Percentiles rank a stretch among this genome's conserved stretches.
phyloP scores from a whole-genome alignment of 1,140 invertebrate genomes.

The Nasonia vitripennis region DNA sequence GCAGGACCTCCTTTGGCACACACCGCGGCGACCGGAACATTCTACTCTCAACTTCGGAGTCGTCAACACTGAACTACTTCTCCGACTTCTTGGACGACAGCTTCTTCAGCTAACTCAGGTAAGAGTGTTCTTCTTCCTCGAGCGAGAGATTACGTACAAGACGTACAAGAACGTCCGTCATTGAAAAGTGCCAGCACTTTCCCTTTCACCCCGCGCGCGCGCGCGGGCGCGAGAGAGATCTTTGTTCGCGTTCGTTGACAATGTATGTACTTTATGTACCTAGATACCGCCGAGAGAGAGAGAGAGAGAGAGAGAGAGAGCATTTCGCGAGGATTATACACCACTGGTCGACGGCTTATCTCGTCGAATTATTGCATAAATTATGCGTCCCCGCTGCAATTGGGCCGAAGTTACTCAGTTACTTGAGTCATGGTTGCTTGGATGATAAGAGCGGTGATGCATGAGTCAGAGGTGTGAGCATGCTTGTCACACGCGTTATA shows the following conservation, averaged over 20 bases:
- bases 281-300: neutral
- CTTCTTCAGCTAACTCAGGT: neutral
- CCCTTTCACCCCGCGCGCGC: neutral
- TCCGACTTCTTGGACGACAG: neutral
- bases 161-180: neutral
- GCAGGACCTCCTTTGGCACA: neutral
- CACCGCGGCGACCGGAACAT: neutral
- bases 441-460: slow-evolving; percentile 33
- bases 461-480: slow-evolving; percentile 39
- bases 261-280: neutral
- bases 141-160: neutral
- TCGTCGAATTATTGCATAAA: neutral
- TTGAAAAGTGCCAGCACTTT: slow-evolving; percentile 16
- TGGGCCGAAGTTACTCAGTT: neutral
- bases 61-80: neutral
- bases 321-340: neutral
- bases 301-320: neutral
- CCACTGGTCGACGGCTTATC: neutral
- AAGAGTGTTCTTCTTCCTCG: neutral
- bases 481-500: slow-evolving; percentile 19
- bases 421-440: slow-evolving; percentile 28
- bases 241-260: neutral
- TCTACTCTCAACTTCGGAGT: neutral
- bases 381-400: neutral
- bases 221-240: neutral